phyloP scores from a whole-genome alignment of 2,888 invertebrate genomes.

The Galeopsomyia nigrocyanea region DNA sequence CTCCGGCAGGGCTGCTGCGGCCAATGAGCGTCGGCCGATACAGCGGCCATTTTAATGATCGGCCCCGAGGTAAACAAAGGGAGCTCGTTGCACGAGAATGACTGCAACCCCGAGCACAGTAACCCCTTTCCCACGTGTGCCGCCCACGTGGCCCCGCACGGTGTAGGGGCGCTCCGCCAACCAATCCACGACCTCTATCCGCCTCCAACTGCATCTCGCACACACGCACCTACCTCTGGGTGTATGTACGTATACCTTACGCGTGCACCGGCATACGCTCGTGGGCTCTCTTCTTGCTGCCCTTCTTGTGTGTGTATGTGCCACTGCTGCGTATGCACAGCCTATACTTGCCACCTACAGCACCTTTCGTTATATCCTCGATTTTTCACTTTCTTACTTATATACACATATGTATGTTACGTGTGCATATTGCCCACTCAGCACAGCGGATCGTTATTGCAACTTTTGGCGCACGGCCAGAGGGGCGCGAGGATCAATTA shows the following conservation, averaged over 20 bases:
- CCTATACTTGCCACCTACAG: slow-evolving; percentile 45
- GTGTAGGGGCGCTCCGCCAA: slow-evolving; percentile 12
- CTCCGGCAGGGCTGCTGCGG: slow-evolving; percentile 50
- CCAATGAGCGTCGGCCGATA: slow-evolving; percentile 66
- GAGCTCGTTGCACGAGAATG: slow-evolving; percentile 56
- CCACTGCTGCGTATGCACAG: slow-evolving; percentile 37
- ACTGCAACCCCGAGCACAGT: slow-evolving; percentile 58
- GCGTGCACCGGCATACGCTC: slow-evolving; percentile 56
- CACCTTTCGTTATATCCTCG: neutral
- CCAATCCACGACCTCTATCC: slow-evolving; percentile 44
- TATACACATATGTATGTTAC: no score
- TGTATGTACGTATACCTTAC: slow-evolving; percentile 59
- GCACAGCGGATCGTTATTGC: neutral
- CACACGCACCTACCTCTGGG: slow-evolving; percentile 61
- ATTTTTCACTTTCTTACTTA: neutral
- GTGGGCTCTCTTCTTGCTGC: no score
- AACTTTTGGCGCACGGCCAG: slow-evolving; percentile 2
- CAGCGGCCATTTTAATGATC: slow-evolving; percentile 69
- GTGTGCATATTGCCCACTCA: no score
- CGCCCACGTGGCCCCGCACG: neutral
- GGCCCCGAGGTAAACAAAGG: slow-evolving; percentile 67
- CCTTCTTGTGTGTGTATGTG: slow-evolving; percentile 41
- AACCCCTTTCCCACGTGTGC: slow-evolving; percentile 53
- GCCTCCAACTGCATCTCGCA: slow-evolving; percentile 55
- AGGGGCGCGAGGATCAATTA: slow-evolving; percentile 34